phyloP scores from a whole-genome alignment of 2,888 invertebrate species.

The Tortricodes alternella region DNA sequence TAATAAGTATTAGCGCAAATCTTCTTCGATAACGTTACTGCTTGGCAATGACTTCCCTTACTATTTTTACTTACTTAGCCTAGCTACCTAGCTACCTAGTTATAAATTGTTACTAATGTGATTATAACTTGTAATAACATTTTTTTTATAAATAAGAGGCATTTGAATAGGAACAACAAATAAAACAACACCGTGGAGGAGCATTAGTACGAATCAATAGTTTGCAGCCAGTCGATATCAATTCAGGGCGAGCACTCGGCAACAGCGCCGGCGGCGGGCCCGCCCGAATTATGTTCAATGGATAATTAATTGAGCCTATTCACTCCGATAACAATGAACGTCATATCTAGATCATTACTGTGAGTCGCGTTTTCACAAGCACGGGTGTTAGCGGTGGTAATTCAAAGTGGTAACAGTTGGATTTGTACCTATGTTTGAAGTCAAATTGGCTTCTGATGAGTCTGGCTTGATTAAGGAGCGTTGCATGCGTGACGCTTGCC shows the following conservation, averaged over 20 bases:
- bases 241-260: constrained; percentile 60
- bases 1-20: too few species aligned
- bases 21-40: too few species aligned
- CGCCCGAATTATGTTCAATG: constrained; percentile 81
- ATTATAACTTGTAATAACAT: too few species aligned
- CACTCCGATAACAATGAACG: constrained; percentile 71
- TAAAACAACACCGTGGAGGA: constrained; percentile 6
- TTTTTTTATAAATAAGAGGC: not conserved
- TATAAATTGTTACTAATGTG: too few species aligned
- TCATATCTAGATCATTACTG: constrained; percentile 65
- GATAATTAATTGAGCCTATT: constrained; percentile 77
- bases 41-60: too few species aligned
- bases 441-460: not conserved
- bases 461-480: not conserved
- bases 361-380: constrained; percentile 36
- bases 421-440: too few species aligned
- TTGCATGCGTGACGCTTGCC: not conserved
- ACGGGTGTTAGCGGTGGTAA: not conserved
- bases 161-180: not conserved
- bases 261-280: constrained; percentile 57
- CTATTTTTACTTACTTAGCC: too few species aligned
- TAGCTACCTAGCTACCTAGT: too few species aligned
- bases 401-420: constrained; percentile 17
- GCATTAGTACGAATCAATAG: constrained; percentile 30
- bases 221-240: constrained; percentile 53